Conservation (phyloP, 2,888 invertebrate genomes). For the Polydrusus tereticollis region DNA sequence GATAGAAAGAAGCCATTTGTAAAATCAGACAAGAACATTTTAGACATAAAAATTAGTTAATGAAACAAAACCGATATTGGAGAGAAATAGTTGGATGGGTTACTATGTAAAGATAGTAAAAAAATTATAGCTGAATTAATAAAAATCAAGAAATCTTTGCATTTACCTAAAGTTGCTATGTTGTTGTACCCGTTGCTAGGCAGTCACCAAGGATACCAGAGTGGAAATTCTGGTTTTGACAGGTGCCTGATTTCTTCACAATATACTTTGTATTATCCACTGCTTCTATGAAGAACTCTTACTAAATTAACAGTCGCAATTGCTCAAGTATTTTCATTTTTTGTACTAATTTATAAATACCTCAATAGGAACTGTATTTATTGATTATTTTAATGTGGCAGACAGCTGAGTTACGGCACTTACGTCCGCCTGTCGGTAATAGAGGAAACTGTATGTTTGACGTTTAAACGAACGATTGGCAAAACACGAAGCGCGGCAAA, state of each 20-base stretch:
- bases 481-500: neutral
- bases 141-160: conserved; percentile 54
- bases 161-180: conserved; percentile 67
- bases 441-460: conserved; percentile 51
- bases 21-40: conserved; percentile 57
- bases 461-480: neutral
- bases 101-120: neutral
- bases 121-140: conserved; percentile 16
- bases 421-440: conserved; percentile 49
- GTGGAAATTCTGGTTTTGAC: conserved; percentile 65
- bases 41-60: neutral
- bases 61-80: neutral
- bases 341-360: conserved; percentile 41
- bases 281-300: conserved; percentile 6
- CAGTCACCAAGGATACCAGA: conserved; percentile 68
- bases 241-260: conserved; percentile 58
- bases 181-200: conserved; percentile 69
- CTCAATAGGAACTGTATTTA: conserved; percentile 33
- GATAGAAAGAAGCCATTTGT: conserved; percentile 44
- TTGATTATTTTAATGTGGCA: conserved; percentile 42
- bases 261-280: conserved; percentile 16
- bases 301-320: neutral
- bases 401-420: conserved; percentile 30
- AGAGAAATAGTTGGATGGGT: neutral
- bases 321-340: conserved; percentile 34